phyloP scores from a whole-genome alignment of 2,888 invertebrate genomes.

The Volucella bombylans region DNA sequence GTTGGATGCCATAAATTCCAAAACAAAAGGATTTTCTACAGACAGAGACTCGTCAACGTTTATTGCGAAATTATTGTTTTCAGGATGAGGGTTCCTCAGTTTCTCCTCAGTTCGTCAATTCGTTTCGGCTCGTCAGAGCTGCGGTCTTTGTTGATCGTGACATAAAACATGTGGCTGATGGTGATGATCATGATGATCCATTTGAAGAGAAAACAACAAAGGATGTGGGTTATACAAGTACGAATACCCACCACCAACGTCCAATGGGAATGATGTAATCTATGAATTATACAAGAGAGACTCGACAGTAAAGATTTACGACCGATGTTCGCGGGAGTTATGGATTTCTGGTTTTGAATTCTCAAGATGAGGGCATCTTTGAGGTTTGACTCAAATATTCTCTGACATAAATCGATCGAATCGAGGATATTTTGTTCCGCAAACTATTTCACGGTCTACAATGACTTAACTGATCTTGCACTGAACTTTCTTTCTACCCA shows the following conservation, averaged over 20 bases:
- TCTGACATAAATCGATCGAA: no score
- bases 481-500: no score
- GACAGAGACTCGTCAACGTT: slow-evolving; percentile 37
- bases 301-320: neutral
- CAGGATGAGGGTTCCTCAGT: slow-evolving; percentile 29
- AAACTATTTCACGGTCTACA: no score
- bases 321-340: neutral
- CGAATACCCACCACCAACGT: no score
- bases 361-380: no score
- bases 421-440: no score
- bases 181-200: slow-evolving; percentile 2
- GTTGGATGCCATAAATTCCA: slow-evolving; percentile 62
- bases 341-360: neutral
- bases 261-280: slow-evolving; percentile 28
- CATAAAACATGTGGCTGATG: slow-evolving; percentile 38
- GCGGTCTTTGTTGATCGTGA: slow-evolving; percentile 43
- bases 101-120: no score
- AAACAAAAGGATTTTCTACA: slow-evolving; percentile 31
- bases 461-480: no score
- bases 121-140: slow-evolving; percentile 27
- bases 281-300: slow-evolving; percentile 20
- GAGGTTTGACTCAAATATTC: no score
- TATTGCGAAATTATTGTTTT: slow-evolving; percentile 39
- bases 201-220: neutral
- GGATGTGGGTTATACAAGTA: neutral